Evolutionary conservation across 2,797 vertebrate genomes (phyloP), one percentile per base, ranked within the genome.

Genomic region (Pipistrellus pipistrellus): DNA sequence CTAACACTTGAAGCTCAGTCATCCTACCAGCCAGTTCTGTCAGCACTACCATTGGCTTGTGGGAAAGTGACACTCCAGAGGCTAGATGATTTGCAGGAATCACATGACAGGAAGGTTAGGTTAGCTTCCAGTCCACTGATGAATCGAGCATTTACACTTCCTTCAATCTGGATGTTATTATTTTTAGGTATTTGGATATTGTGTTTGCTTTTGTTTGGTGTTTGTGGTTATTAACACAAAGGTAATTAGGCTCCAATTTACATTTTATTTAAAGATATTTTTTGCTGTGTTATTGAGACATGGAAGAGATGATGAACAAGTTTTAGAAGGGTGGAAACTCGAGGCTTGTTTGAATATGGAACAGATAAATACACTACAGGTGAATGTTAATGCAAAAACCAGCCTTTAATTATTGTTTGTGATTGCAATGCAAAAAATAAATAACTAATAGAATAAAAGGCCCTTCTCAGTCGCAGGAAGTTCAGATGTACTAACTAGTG

Each of bases 331-430:
- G 3, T 78, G 20, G 30, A 35, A 83, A 41, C 75, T 23, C 55
- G 18, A 17, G 88, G 59, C 57, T 96, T 96, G n/a, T 71, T 69
- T 17, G 23, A 96, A 27, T 88, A 73, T 46, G n/a, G 9, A 81
- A n/a, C 83, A 51, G 57, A 38, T 91, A 89, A 78, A 72, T 89
- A 80, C 27, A 84, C 73, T 92, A 13, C 46, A 78, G 59, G 25
- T 96, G 75, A 93, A 91, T 44, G 87, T 88, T 86, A 96, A 91
- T 72, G 48, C 14, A 95, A 95, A 96, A 81, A n/a, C 55, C 62
- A 76, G 25, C 1, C 76, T 84, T 69, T 81, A 75, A 11, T 8
- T 20, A 88, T 84, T 82, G 71, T 87, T 96, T 41, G 21, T 73
- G 57, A 85, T 77, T 83, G 30, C n/a, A 38, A 32, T 73, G 1